Evolutionary conservation across 1,140 invertebrate species (phyloP), one percentile per base, ranked within the genome.

Genomic region (Euborellia annulipes): DNA sequence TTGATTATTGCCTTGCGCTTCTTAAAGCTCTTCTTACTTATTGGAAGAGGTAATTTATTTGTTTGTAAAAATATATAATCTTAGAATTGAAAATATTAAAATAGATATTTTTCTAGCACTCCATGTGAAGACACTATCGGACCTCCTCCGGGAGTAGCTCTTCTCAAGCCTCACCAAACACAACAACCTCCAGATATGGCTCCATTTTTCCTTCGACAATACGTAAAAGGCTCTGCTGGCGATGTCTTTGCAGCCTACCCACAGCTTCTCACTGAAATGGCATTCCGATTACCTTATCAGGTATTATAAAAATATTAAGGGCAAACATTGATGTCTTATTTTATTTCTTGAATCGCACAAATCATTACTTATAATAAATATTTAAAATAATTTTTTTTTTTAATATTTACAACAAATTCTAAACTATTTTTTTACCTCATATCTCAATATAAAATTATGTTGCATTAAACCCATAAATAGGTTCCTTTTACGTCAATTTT

Each of bases 211-310:
- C 71, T 92, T 17, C 78, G 85, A 40, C 88, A 90, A 57, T 93
- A 93, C 62, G 80, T 95, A 6, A 91, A 91, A 61, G 78, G 83
- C 38, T 87, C 93, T 64, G 80, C 86, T 0, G 73, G 78, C 54
- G 91, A 97, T 63, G 82, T 97, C 11, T 94, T 98, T 60, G 84
- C 92, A 58, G 83, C 84, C 16, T 95, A 95, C 64, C 85, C 88
- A 3, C 83, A 91, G 47, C 68, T 97, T 7, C 66, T 97, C 2
- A 95, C 92, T 30, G 93, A 97, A 67, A 93, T 97, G 76, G 84
- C 88, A 2, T 67, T 97, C 3, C 72, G 92, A 39, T 63, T 98
- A 19, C 91, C 93, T 0, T 96, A 95, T 62, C 92, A 97, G 72
- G 83, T 96, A 38, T 6, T 27, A 27, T 11, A 27, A 27, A 27